Evolutionary conservation across 2,113 vertebrate genomes (phyloP), one percentile per base, ranked within the genome.

Genomic region (Ginglymostoma cirratum): DNA sequence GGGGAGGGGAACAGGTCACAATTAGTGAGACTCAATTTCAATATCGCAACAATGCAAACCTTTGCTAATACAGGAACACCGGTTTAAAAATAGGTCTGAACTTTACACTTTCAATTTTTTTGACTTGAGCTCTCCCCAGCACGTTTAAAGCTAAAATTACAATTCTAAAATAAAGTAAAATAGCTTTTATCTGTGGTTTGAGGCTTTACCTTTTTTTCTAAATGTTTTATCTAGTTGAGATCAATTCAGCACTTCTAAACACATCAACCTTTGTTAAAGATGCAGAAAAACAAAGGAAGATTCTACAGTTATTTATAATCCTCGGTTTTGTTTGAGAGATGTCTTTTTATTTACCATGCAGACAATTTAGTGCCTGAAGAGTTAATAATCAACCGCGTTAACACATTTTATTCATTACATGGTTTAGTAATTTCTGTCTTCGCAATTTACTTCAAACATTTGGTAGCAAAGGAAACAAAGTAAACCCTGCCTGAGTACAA

Each of bases 381-480:
- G 94, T 95, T 95, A 95, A 95, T 95, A 76, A 48, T 83, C 78
- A 45, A 95, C 14, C 69, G 72, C 69, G 14, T 95, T 95, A 48
- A 95, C 69, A 95, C 45, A 76, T 95, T 95, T 72, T 95, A 95
- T 70, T 95, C 94, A 72, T 95, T 95, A 95, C 45, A 72, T 95
- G 69, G 42, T 95, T 95, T 95, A 76, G 94, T 52, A 95, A 95
- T 95, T 95, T 72, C 89, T 95, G 94, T 95, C 67, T 95, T 72
- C 27, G 67, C 94, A 95, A 95, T 95, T 95, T 95, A 76, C 94
- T 95, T 95, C 94, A 95, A 95, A 95, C 94, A 95, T 95, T 95
- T 72, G 42, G 94, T 95, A 72, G 67, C 69, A 72, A 95, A 95
- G 94, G 94, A 95, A 95, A 95, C 94, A 70, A 95, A 95, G 94